Conservation (phyloP, 1,140 invertebrate species). For the Periplaneta americana region DNA sequence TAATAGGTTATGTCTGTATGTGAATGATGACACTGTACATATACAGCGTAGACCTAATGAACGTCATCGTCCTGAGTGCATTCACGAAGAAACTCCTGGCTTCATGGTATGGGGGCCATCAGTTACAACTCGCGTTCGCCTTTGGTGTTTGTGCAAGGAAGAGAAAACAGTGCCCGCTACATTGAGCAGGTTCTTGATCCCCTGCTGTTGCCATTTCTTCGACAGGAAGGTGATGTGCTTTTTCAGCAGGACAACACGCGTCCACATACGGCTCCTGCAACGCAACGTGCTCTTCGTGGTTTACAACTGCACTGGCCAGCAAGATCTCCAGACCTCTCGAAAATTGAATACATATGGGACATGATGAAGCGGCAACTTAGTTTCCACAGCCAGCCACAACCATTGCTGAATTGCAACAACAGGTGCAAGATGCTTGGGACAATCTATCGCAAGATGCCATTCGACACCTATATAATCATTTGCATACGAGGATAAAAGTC, state of each 20-base stretch:
- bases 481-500: neutral
- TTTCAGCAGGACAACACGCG: neutral
- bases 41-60: neutral
- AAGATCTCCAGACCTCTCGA: conserved; percentile 8
- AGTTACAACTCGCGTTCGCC: neutral
- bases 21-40: neutral
- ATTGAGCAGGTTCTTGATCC: neutral
- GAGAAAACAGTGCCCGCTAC: neutral
- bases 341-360: no score
- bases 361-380: neutral
- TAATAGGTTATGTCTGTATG: neutral
- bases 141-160: neutral
- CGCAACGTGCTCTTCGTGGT: neutral
- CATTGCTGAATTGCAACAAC: neutral
- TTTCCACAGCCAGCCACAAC: neutral
- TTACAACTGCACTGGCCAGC: conserved; percentile 2
- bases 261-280: neutral
- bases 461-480: neutral
- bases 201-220: neutral
- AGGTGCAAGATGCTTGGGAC: neutral
- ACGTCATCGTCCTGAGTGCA: neutral
- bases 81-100: neutral
- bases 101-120: neutral
- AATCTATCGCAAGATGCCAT: neutral
- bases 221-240: neutral